These are phyloP conservation scores for Australoheros scitulus DNA, from an alignment of 2,113 vertebrate species.

Conservation along the genomic window DNA sequence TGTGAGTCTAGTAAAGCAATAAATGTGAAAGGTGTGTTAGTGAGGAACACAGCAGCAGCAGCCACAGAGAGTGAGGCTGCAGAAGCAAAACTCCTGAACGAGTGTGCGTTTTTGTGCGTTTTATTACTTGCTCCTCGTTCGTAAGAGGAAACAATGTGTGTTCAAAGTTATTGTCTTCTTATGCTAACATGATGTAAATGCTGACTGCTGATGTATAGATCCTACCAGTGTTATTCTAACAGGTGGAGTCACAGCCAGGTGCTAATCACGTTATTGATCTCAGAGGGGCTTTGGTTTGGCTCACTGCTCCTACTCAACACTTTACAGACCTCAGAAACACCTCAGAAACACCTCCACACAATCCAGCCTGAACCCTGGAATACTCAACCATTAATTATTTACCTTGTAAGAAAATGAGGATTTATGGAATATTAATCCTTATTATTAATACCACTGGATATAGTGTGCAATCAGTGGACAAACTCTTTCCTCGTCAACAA, in stretches of 20 bases:
- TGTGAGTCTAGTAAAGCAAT: neutral
- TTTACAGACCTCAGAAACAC: neutral
- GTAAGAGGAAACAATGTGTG: neutral
- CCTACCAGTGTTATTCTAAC: neutral
- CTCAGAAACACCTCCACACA: neutral
- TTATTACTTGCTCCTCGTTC: neutral
- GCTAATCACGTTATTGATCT: neutral
- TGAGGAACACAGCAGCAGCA: neutral
- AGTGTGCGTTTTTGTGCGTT: neutral
- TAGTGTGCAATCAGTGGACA: neutral
- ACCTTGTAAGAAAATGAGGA: neutral
- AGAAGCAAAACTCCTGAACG: neutral
- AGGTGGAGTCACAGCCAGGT: neutral
- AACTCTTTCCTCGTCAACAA: rapidly evolving
- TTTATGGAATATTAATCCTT: neutral
- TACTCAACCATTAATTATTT: neutral
- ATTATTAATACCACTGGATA: no score
- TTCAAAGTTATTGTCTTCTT: neutral
- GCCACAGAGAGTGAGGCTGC: no score
- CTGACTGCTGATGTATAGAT: neutral
- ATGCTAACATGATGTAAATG: neutral
- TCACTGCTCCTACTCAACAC: neutral
- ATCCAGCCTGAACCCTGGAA: neutral
- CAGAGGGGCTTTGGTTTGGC: neutral
- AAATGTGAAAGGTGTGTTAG: neutral